These are phyloP conservation scores for Pristis pectinata DNA, from an alignment of 2,797 vertebrate species.

Conservation along the genomic window DNA sequence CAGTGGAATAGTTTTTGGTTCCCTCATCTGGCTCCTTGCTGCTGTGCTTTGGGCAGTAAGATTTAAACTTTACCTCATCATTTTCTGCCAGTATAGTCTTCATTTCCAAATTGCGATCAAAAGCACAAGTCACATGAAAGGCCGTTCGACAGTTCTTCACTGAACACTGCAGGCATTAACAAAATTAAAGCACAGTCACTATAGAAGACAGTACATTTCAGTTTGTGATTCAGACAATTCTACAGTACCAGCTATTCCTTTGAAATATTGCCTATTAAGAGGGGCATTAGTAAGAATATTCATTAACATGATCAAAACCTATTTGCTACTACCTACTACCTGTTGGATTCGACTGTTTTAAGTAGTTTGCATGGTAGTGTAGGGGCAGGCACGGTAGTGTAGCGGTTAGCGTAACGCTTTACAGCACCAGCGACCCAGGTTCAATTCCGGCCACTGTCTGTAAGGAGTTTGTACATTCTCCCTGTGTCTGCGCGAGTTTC, in stretches of 20 bases:
- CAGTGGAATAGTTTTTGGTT: slow-evolving; percentile 45
- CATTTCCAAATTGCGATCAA: slow-evolving; percentile 82
- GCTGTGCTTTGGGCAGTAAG: slow-evolving; percentile 88
- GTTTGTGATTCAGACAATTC: neutral
- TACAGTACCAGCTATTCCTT: neutral
- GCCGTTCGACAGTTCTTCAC: slow-evolving; percentile 92
- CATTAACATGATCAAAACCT: neutral
- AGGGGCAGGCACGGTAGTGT: too few species aligned
- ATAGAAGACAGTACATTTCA: neutral
- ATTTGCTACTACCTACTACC: neutral
- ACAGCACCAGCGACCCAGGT: too few species aligned
- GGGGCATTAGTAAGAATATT: neutral
- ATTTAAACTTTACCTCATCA: slow-evolving; percentile 96
- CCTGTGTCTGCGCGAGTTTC: too few species aligned
- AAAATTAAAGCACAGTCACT: neutral
- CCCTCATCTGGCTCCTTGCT: slow-evolving; percentile 52
- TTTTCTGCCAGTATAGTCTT: slow-evolving; percentile 88
- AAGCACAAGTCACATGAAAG: slow-evolving; percentile 93
- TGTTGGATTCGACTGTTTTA: too few species aligned
- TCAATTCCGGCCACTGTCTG: too few species aligned
- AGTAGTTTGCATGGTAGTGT: too few species aligned
- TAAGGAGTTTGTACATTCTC: too few species aligned
- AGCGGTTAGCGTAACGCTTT: too few species aligned
- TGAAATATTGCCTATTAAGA: neutral
- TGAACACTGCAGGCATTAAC: slow-evolving; percentile 68